These are phyloP conservation scores for Sturnus vulgaris DNA, from an alignment of 2,113 vertebrate species.

Conservation along the genomic window DNA sequence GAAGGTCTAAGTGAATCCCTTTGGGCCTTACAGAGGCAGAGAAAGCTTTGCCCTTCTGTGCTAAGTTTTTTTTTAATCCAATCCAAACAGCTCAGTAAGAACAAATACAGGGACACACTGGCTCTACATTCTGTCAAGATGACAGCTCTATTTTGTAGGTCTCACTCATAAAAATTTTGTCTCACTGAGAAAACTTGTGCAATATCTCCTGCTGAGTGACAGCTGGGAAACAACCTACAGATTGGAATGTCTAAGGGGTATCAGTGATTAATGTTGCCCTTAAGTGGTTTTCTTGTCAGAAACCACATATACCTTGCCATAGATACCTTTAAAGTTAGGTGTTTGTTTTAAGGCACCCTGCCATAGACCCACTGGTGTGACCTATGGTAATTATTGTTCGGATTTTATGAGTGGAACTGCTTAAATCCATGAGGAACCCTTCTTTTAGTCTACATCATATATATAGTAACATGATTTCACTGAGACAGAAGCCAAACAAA, in stretches of 20 bases:
- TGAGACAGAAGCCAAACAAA: neutral
- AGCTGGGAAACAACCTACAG: constrained; percentile 43
- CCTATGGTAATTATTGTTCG: neutral
- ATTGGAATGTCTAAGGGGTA: constrained; percentile 17
- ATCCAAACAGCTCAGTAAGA: neutral
- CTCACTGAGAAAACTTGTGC: neutral
- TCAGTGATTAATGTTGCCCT: constrained; percentile 22
- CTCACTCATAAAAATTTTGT: constrained; percentile 8
- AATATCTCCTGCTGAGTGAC: constrained; percentile 43
- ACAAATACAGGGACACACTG: neutral
- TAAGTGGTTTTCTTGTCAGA: neutral
- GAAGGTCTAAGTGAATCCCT: neutral
- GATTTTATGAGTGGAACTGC: neutral
- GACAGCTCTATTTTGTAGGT: constrained; percentile 13
- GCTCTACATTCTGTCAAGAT: neutral
- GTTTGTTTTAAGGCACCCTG: neutral
- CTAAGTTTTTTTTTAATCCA: neutral
- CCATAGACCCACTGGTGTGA: neutral
- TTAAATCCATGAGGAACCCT: neutral
- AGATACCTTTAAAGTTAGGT: neutral
- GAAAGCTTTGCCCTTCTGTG: neutral
- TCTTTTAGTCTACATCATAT: neutral
- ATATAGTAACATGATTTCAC: neutral
- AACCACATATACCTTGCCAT: neutral
- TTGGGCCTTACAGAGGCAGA: neutral